Conservation (phyloP, 2,797 vertebrate species). For the Eidolon dupreanum region DNA sequence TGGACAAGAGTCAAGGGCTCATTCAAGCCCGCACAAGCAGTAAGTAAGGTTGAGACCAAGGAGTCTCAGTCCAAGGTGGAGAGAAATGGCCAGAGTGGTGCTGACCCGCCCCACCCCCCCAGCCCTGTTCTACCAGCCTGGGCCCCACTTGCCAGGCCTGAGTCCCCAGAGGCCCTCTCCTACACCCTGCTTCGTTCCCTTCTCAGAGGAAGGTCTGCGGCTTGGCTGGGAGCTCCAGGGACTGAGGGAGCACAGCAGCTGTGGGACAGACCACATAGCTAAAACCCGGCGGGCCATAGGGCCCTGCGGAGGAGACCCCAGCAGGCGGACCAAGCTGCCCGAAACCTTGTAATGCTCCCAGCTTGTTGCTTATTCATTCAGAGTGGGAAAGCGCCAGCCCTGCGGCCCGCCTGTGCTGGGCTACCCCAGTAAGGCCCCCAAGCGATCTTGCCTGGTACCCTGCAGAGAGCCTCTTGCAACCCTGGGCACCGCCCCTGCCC, state of each 20-base stretch:
- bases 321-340: constrained; percentile 55
- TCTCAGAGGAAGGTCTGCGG: constrained; percentile 56
- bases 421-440: constrained; percentile 68
- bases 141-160: neutral
- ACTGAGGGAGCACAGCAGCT: constrained; percentile 6
- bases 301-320: constrained; percentile 77
- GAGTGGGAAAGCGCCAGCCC: constrained; percentile 74
- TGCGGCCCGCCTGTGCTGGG: constrained; percentile 48
- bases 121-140: neutral
- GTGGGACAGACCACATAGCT: constrained; percentile 59
- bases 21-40: neutral
- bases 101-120: neutral
- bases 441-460: constrained; percentile 60
- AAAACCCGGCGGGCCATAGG: constrained; percentile 80
- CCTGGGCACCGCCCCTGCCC: constrained; percentile 76
- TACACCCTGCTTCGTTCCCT: neutral
- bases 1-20: neutral
- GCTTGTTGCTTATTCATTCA: constrained; percentile 83
- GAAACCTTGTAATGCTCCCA: constrained; percentile 69
- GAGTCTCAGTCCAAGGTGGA: neutral
- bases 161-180: constrained; percentile 12
- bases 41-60: neutral
- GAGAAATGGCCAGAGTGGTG: neutral
- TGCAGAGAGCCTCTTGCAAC: constrained; percentile 62
- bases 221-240: constrained; percentile 53